Evolutionary conservation across 2,888 invertebrate genomes (phyloP).

Genomic region (Liodrosophila aerea): DNA sequence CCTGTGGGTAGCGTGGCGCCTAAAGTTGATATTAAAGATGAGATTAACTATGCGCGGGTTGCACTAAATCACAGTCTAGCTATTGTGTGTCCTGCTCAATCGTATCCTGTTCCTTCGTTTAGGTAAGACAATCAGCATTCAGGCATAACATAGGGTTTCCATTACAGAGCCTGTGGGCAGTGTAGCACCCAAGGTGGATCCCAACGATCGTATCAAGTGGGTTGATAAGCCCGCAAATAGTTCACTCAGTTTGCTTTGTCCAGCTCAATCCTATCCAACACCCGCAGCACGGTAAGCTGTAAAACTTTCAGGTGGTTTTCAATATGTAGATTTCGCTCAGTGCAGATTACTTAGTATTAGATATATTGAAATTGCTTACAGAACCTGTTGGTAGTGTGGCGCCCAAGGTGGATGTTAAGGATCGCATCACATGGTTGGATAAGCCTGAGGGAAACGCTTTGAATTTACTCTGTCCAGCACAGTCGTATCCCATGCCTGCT

Average conservation of each 20-base stretch:
- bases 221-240: slow-evolving; percentile 82
- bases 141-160: slow-evolving; percentile 29
- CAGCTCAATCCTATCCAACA: slow-evolving; percentile 90
- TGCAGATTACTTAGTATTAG: background rate
- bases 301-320: slow-evolving; percentile 53
- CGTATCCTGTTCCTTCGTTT: slow-evolving; percentile 60
- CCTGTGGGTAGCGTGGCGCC: slow-evolving; percentile 84
- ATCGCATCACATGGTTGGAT: slow-evolving; percentile 85
- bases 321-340: slow-evolving; percentile 49
- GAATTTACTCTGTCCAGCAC: slow-evolving; percentile 89
- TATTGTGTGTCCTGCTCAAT: slow-evolving; percentile 87
- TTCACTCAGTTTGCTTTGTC: slow-evolving; percentile 88
- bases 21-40: slow-evolving; percentile 88
- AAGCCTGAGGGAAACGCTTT: slow-evolving; percentile 83
- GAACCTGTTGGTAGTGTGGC: slow-evolving; percentile 88
- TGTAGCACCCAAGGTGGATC: slow-evolving; percentile 87
- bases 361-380: slow-evolving; percentile 74
- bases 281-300: slow-evolving; percentile 83
- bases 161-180: slow-evolving; percentile 87
- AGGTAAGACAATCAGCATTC: slow-evolving; percentile 54
- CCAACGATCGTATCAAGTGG: slow-evolving; percentile 86
- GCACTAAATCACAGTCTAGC: slow-evolving; percentile 84
- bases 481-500: slow-evolving; percentile 88
- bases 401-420: slow-evolving; percentile 86
- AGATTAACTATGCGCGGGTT: slow-evolving; percentile 84